Base-by-base conservation (phyloP, 2,113 vertebrate genomes). In the Motacilla tschutschensis region DNA sequence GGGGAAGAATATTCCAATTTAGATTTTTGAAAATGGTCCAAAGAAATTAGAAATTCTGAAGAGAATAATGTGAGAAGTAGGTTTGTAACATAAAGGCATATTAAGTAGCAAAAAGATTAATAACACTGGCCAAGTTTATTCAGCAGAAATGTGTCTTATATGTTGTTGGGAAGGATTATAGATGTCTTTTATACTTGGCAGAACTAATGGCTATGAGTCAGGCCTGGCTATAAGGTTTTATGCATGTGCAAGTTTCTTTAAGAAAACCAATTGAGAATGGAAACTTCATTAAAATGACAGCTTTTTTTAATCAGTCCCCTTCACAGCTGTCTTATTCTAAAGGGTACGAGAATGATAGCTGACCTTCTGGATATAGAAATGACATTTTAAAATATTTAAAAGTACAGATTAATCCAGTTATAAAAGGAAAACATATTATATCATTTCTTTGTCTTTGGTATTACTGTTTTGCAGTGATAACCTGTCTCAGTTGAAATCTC, bases 241-340 rank as follows among this genome's bases (percentile, higher is more conserved):
- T 50, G 70, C 41, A 51, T 44, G 40, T 73, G 29, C 48, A 79
- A 78, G 40, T 66, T 64, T 87, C 59, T 79, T 72, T 40, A 29
- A 85, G 59, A 80, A 89, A 94, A 75, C 25, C 47, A 91, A 62
- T 57, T 26, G 13, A 83, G 58, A 93, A 85, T 25, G 44, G 77
- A 93, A 85, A 79, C 62, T 72, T 92, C 85, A 89, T 96, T 94
- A 93, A 95, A 94, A 88, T 73, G 43, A 88, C 83, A 81, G 63
- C 19, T 28, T 83, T 91, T 90, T 66, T 78, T 48, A 59, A 94
- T 83, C 73, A 67, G 50, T 81, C 14, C 17, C 53, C 46, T 89
- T 93, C 89, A 89, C 43, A 88, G 47, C 63, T 91, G 83, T 81
- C 83, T 81, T 81, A 69, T 62, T 91, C 66, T 72, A 90, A 88